These are phyloP conservation scores for Micronisus gabar DNA, from an alignment of 2,113 vertebrate species.

Conservation along the genomic window DNA sequence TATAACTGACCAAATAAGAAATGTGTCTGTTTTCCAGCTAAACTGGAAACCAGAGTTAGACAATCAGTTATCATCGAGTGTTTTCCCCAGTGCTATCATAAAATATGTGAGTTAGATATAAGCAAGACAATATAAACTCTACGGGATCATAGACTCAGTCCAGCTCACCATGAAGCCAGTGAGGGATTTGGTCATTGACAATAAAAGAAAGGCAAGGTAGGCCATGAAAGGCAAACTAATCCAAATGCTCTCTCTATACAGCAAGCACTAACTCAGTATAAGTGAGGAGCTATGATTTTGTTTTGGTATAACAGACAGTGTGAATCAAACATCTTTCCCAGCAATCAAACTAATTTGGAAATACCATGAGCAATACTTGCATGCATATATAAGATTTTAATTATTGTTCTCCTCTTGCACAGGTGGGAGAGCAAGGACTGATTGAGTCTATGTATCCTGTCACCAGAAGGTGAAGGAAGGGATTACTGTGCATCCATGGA, in stretches of 20 bases:
- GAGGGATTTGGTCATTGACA: not conserved
- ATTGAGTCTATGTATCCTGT: not conserved
- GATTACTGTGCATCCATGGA: not conserved
- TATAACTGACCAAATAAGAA: not conserved
- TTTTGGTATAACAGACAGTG: not conserved
- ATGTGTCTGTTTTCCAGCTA: not conserved
- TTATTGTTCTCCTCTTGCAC: not conserved
- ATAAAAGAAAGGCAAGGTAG: not conserved
- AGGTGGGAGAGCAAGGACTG: not conserved
- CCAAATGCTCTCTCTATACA: not conserved
- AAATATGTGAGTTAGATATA: not conserved
- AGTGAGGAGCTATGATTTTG: not conserved
- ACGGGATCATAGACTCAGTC: not conserved
- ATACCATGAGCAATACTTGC: not conserved
- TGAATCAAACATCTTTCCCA: not conserved
- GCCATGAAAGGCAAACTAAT: not conserved
- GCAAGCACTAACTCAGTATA: not conserved
- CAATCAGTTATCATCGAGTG: not conserved
- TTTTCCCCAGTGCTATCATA: not conserved
- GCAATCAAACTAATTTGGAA: not conserved
- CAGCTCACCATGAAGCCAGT: not conserved
- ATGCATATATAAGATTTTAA: not conserved
- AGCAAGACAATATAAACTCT: not conserved
- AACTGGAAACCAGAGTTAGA: not conserved
- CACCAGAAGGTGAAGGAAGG: not conserved